Percentiles rank a stretch among this genome's conserved stretches.
These are phyloP conservation scores for Xanthia icteritia DNA, from an alignment of 2,888 invertebrate genomes.

Conservation along the genomic window DNA sequence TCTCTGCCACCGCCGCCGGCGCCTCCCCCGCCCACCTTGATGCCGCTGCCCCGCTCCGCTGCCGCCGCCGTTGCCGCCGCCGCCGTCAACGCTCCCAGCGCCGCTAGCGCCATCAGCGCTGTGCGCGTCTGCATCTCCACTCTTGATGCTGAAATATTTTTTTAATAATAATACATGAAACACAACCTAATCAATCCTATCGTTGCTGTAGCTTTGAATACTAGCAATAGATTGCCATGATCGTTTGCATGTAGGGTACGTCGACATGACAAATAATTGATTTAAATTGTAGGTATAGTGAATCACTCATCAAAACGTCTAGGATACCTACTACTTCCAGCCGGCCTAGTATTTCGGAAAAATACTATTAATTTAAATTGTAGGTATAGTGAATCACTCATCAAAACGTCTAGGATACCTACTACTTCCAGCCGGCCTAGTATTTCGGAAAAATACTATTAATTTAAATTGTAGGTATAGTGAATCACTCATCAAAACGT, in stretches of 20 bases:
- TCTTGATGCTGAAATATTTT: conserved; percentile 79
- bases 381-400: neutral
- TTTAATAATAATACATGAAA: neutral
- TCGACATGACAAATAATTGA: neutral
- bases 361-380: neutral
- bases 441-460: neutral
- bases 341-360: neutral
- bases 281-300: neutral
- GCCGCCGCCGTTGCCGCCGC: conserved; percentile 78
- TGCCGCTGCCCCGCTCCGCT: conserved; percentile 85
- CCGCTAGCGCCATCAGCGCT: conserved; percentile 84
- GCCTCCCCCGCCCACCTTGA: conserved; percentile 82
- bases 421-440: neutral
- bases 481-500: neutral
- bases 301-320: neutral
- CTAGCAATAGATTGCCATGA: neutral
- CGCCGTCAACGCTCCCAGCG: conserved; percentile 83
- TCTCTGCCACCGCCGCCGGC: conserved; percentile 79
- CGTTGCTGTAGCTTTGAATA: neutral
- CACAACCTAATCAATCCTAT: neutral
- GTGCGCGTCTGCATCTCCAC: conserved; percentile 87
- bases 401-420: neutral
- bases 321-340: neutral
- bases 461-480: neutral
- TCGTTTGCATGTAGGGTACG: neutral